Evolutionary conservation across 2,888 invertebrate genomes (phyloP).

Genomic region (Mechanitis messenoides): DNA sequence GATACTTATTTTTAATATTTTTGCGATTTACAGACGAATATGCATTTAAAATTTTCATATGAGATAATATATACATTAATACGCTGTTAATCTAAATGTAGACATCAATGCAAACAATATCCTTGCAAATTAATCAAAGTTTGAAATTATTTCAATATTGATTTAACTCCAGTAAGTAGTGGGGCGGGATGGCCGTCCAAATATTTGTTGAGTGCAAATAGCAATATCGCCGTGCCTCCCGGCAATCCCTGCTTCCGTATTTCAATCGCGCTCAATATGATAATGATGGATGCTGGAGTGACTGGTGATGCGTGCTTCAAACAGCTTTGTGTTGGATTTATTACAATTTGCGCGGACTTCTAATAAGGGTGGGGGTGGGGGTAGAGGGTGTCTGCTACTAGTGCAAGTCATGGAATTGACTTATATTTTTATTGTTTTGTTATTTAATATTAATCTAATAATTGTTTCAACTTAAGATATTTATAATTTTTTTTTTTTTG

Average conservation of each 20-base stretch:
- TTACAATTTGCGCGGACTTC: constrained; percentile 38
- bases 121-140: constrained; percentile 74
- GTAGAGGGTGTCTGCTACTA: too few species aligned
- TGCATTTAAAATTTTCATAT: not conserved
- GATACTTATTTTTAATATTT: too few species aligned
- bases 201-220: constrained; percentile 67
- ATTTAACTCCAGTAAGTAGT: constrained; percentile 73
- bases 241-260: constrained; percentile 38
- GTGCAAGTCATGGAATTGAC: too few species aligned
- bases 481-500: too few species aligned
- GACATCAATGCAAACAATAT: constrained; percentile 71
- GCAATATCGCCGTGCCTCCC: constrained; percentile 61
- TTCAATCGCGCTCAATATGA: constrained; percentile 55
- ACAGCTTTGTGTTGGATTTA: constrained; percentile 46
- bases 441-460: too few species aligned
- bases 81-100: constrained; percentile 44
- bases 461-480: too few species aligned
- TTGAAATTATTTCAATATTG: constrained; percentile 75
- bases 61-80: constrained; percentile 25
- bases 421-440: too few species aligned
- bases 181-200: constrained; percentile 51
- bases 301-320: constrained; percentile 55
- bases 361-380: constrained; percentile 14
- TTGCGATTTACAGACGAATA: too few species aligned
- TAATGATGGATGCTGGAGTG: constrained; percentile 59